These are phyloP conservation scores for Drosophila arizonae DNA, from an alignment of 1,140 invertebrate species.

Conservation along the genomic window DNA sequence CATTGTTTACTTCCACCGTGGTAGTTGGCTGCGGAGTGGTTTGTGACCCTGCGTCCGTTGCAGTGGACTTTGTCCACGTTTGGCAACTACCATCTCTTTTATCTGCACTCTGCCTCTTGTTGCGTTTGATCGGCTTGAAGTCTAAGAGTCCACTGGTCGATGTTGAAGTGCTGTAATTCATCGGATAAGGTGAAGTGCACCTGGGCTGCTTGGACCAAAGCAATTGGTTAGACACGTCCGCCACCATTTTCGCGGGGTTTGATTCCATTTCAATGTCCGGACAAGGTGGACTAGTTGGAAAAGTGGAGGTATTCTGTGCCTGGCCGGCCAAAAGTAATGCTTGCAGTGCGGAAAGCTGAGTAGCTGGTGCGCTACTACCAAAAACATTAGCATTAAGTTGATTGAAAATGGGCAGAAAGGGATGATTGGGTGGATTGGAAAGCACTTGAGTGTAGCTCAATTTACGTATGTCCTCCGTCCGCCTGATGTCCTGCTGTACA, in stretches of 20 bases:
- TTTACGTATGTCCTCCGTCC: slow-evolving; percentile 55
- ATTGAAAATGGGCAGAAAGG: background rate
- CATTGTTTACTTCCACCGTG: background rate
- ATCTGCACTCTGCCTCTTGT: background rate
- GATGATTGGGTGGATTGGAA: slow-evolving; percentile 11
- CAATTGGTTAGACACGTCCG: slow-evolving; percentile 43
- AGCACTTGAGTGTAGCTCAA: slow-evolving; percentile 40
- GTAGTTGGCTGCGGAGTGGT: background rate
- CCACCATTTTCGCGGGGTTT: background rate
- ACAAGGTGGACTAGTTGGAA: background rate
- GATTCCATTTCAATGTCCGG: background rate
- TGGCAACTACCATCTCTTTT: slow-evolving; percentile 3
- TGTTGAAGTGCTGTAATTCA: slow-evolving; percentile 36
- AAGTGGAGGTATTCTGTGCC: background rate
- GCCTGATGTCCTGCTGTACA: slow-evolving; percentile 66
- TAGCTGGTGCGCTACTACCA: background rate
- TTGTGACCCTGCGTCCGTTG: slow-evolving; percentile 1
- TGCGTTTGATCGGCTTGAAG: background rate
- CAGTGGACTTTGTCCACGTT: background rate
- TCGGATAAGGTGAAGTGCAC: slow-evolving; percentile 1
- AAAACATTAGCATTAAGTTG: background rate
- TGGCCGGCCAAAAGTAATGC: background rate
- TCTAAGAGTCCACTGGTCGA: slow-evolving; percentile 29
- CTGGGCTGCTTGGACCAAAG: slow-evolving; percentile 30
- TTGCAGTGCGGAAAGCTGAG: background rate